These are phyloP conservation scores for Eubucco bourcierii DNA, from an alignment of 2,113 vertebrate genomes.

Conservation along the genomic window DNA sequence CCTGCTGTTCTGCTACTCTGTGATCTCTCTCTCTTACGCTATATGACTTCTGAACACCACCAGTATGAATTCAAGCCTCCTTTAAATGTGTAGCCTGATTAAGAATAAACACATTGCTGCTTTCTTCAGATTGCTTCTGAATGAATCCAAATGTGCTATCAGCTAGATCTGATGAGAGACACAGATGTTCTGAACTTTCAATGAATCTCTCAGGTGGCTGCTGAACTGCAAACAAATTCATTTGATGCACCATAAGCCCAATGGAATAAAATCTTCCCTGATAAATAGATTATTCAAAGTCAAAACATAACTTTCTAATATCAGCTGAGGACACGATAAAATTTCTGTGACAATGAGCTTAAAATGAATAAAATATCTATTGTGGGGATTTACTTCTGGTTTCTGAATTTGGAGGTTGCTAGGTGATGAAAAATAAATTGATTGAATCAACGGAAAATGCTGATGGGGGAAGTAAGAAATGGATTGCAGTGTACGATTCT, in stretches of 20 bases:
- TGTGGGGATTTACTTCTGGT: slow-evolving; percentile 9
- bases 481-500: slow-evolving; percentile 9
- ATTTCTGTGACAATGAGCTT: background rate
- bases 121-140: background rate
- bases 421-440: slow-evolving; percentile 52
- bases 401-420: slow-evolving; percentile 33
- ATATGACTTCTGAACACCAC: background rate
- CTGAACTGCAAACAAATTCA: slow-evolving; percentile 21
- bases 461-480: background rate
- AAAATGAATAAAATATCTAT: slow-evolving; percentile 52
- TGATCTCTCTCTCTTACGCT: background rate
- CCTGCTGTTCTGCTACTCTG: too few relatives aligned
- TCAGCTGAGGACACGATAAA: slow-evolving; percentile 13
- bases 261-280: slow-evolving; percentile 24
- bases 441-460: slow-evolving; percentile 35
- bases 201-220: background rate
- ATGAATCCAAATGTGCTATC: slow-evolving; percentile 7
- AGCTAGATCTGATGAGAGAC: slow-evolving; percentile 16
- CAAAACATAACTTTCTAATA: slow-evolving; percentile 29
- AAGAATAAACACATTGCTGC: background rate
- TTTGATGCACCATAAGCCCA: background rate
- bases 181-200: slow-evolving; percentile 22
- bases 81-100: background rate
- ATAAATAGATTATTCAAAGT: slow-evolving; percentile 43
- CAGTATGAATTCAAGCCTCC: background rate